Base-by-base conservation (phyloP, 2,888 invertebrate genomes). In the Electrophaes corylata region DNA sequence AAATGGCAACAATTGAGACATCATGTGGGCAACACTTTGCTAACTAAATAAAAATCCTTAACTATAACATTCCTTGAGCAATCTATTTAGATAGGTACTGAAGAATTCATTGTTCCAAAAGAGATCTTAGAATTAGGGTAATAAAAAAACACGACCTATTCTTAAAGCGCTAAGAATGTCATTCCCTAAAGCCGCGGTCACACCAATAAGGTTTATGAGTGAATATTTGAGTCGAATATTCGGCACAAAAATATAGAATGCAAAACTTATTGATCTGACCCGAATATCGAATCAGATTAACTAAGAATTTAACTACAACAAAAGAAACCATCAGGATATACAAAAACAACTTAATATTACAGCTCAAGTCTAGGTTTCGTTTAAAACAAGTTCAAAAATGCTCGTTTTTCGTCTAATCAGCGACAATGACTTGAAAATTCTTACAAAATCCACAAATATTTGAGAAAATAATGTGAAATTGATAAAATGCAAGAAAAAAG, bases 21-120 rank as follows among this genome's bases (percentile, higher is more conserved):
- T 50, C 48, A 31, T 41, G 45, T 33, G 57, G 63, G 57, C 54
- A 65, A 62, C 60, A 60, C 65, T 63, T n/a, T 60, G 57, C 53
- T 57, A 56, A 61, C 54, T 59, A 58, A 63, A 45, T 62, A 62
- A 60, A 62, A 53, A 59, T 61, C 49, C 59, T 58, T 56, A 65
- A 69, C 69, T 52, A 65, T 46, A 85, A 84, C 83, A 83, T 72
- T 84, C 83, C 84, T 87, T 87, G 88, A 88, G 88, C 88, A 87
- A 72, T 68, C 56, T 65, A 67, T 66, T 57, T 57, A 61, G 57
- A 68, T 66, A 61, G 57, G 68, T 66, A 70, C 69, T 65, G 62
- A 74, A 71, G 80, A 81, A 84, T 83, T 80, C 83, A 87, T 86
- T 85, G 85, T 80, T 79, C 72, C 73, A 78, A 66, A 71, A 73